phyloP scores from a whole-genome alignment of 2,888 invertebrate species.

The Tyria jacobaeae region DNA sequence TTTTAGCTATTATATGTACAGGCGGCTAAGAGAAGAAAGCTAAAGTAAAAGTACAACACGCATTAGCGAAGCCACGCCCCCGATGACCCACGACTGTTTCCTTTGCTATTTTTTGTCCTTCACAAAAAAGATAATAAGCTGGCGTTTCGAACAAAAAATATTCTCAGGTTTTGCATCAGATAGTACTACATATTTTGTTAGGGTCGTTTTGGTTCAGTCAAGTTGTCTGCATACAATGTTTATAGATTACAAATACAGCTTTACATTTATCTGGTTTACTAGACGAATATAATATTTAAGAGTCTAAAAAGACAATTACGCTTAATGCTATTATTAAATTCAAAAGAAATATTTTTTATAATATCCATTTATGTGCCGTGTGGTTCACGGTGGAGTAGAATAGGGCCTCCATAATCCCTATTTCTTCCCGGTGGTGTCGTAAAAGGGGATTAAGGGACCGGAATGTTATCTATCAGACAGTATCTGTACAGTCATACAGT shows the following conservation, averaged over 20 bases:
- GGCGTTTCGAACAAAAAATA: constrained; percentile 28
- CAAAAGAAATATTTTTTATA: no score
- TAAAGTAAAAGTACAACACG: constrained; percentile 19
- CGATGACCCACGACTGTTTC: constrained; percentile 46
- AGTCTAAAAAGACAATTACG: background rate
- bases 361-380: no score
- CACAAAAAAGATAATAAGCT: constrained; percentile 49
- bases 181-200: constrained; percentile 25
- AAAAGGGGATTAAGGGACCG: no score
- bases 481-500: no score
- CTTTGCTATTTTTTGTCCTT: constrained; percentile 47
- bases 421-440: no score
- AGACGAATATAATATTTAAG: background rate
- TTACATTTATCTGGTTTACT: background rate
- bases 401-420: no score
- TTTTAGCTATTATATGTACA: constrained; percentile 11
- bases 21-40: constrained; percentile 24
- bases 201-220: background rate
- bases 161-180: constrained; percentile 25
- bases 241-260: background rate
- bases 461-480: no score
- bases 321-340: no score
- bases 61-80: constrained; percentile 36
- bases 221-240: background rate
- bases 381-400: no score